Evolutionary conservation across 2,888 invertebrate genomes (phyloP).

Genomic region (Podabrus alpinus): DNA sequence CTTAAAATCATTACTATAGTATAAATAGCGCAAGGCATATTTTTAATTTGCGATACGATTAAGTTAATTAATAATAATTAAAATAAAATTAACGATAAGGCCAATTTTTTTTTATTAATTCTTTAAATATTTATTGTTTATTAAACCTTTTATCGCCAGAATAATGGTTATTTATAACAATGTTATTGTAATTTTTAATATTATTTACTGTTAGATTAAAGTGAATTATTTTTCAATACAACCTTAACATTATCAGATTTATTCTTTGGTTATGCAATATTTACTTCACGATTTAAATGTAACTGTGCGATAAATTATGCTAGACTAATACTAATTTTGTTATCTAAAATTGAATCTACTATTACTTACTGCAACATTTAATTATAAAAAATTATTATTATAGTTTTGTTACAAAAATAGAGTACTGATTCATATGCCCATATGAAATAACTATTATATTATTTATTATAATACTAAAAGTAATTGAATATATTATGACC

Average conservation of each 20-base stretch:
- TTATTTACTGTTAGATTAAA: background rate
- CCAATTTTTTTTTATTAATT: background rate
- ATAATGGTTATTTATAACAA: background rate
- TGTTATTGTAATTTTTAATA: background rate
- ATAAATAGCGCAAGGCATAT: too few relatives aligned
- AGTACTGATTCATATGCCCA: too few relatives aligned
- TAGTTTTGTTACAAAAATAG: too few relatives aligned
- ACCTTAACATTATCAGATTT: background rate
- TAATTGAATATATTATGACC: too few relatives aligned
- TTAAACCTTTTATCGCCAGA: background rate
- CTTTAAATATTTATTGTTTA: background rate
- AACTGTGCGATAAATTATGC: background rate
- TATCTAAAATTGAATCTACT: background rate
- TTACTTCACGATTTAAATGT: background rate
- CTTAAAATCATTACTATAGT: too few relatives aligned
- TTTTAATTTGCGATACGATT: background rate
- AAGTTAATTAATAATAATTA: background rate
- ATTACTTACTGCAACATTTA: too few relatives aligned
- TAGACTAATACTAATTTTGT: background rate
- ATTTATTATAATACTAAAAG: too few relatives aligned
- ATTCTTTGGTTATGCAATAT: background rate
- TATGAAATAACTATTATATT: too few relatives aligned
- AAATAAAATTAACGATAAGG: background rate
- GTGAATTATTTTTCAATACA: background rate
- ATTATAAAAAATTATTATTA: too few relatives aligned